Evolutionary conservation across 2,888 invertebrate species (phyloP).

Genomic region (Rhorus exstirpatorius): DNA sequence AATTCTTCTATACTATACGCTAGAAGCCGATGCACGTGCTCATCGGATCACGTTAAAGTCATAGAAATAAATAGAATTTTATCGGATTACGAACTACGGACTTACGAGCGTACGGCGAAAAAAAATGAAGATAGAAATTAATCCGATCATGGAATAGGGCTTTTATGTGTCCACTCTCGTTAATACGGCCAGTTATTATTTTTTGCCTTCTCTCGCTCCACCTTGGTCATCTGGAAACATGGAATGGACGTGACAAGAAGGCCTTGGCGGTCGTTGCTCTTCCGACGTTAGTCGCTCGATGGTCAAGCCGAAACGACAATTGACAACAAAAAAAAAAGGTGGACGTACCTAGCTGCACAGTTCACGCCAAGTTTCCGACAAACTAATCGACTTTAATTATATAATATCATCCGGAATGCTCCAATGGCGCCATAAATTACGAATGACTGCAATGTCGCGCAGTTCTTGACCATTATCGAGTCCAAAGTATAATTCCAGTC

Average conservation of each 20-base stretch:
- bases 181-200: conserved; percentile 4
- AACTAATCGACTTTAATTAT: too few relatives aligned
- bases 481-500: too few relatives aligned
- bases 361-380: too few relatives aligned
- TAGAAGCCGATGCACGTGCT: not conserved
- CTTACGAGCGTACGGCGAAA: not conserved
- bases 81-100: conserved; percentile 27
- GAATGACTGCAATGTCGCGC: too few relatives aligned
- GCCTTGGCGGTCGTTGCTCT: not conserved
- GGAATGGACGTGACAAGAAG: not conserved
- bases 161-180: not conserved
- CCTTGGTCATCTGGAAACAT: not conserved
- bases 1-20: conserved; percentile 1
- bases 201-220: not conserved
- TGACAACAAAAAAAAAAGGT: too few relatives aligned
- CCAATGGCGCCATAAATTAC: too few relatives aligned
- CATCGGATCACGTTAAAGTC: conserved; percentile 41
- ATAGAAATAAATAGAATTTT: conserved; percentile 34
- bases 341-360: too few relatives aligned
- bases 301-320: too few relatives aligned
- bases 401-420: too few relatives aligned
- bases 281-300: too few relatives aligned
- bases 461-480: too few relatives aligned
- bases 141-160: conserved; percentile 25
- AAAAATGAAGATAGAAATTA: conserved; percentile 32